A percentile compares a stretch with the other conserved stretches of the same genome.
These are phyloP conservation scores for Lutraria rhynchaena DNA, from an alignment of 1,140 invertebrate genomes.

Conservation along the genomic window DNA sequence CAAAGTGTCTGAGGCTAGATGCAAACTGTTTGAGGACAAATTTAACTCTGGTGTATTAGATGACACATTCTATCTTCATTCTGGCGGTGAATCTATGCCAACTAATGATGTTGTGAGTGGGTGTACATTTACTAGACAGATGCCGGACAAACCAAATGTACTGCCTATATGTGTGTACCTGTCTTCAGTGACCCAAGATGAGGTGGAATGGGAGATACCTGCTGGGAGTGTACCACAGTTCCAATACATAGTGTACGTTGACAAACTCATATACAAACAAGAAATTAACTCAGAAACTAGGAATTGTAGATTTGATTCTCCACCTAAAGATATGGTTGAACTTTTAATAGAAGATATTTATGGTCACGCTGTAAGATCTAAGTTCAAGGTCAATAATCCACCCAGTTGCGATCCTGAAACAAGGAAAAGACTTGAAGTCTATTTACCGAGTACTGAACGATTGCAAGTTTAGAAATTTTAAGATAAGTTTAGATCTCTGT, in stretches of 20 bases:
- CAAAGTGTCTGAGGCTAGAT: slow-evolving; percentile 21
- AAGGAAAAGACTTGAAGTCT: slow-evolving; percentile 38
- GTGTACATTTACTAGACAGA: slow-evolving; percentile 9
- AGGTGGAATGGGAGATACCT: slow-evolving; percentile 43
- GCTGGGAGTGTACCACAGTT: slow-evolving; percentile 52
- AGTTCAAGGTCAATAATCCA: slow-evolving; percentile 23
- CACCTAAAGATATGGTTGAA: slow-evolving; percentile 37
- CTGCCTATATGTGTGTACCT: slow-evolving; percentile 43
- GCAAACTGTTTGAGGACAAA: slow-evolving; percentile 46
- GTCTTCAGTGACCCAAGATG: slow-evolving; percentile 22
- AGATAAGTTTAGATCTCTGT: too few species aligned
- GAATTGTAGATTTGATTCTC: slow-evolving; percentile 21
- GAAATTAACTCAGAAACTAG: slow-evolving; percentile 49
- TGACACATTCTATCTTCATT: slow-evolving; percentile 43
- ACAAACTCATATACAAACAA: slow-evolving; percentile 34
- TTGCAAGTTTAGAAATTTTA: too few species aligned
- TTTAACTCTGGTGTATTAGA: slow-evolving; percentile 46
- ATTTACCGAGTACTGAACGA: slow-evolving; percentile 4
- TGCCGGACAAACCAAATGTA: slow-evolving; percentile 31
- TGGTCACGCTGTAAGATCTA: slow-evolving; percentile 44
- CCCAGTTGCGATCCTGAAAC: slow-evolving; percentile 22
- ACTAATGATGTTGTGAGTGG: slow-evolving; percentile 3
- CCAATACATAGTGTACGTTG: slow-evolving; percentile 52
- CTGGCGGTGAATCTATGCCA: slow-evolving; percentile 25
- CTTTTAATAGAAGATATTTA: slow-evolving; percentile 57